Evolutionary conservation across 2,113 vertebrate genomes (phyloP).

Genomic region (Eclectus roratus): DNA sequence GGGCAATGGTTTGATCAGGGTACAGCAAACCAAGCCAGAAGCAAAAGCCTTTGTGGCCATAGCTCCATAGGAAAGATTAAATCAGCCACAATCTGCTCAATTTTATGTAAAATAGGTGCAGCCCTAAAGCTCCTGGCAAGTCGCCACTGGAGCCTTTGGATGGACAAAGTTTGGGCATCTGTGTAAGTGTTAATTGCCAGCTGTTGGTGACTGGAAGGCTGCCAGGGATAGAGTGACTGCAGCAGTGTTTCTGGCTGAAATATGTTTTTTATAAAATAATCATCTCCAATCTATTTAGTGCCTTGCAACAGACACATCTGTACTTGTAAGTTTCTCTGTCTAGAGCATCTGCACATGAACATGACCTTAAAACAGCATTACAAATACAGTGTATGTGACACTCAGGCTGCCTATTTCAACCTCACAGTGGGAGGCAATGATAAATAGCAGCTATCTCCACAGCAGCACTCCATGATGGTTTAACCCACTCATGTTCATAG

Average conservation of each 20-base stretch:
- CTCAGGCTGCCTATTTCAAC: constrained; percentile 17
- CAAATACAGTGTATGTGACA: constrained; percentile 27
- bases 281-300: constrained; percentile 1
- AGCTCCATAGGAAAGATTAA: constrained; percentile 21
- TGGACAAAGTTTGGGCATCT: constrained; percentile 45
- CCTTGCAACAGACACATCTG: neutral
- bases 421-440: constrained; percentile 1
- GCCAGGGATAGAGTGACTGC: constrained; percentile 26
- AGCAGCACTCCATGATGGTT: neutral
- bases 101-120: constrained; percentile 56
- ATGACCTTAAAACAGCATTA: constrained; percentile 49
- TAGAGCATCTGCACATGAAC: neutral
- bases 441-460: constrained; percentile 33
- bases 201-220: constrained; percentile 44
- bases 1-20: neutral
- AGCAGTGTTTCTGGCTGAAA: neutral
- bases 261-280: neutral
- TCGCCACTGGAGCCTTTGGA: neutral
- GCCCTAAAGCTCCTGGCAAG: constrained; percentile 14
- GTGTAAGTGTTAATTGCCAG: constrained; percentile 65
- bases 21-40: constrained; percentile 3
- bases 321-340: neutral
- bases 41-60: constrained; percentile 25
- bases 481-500: constrained; percentile 3
- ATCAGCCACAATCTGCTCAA: constrained; percentile 34